A percentile compares a stretch with the other conserved stretches of the same genome.
Conservation (phyloP, 2,113 vertebrate genomes). For the Orientallactaga bullata region DNA sequence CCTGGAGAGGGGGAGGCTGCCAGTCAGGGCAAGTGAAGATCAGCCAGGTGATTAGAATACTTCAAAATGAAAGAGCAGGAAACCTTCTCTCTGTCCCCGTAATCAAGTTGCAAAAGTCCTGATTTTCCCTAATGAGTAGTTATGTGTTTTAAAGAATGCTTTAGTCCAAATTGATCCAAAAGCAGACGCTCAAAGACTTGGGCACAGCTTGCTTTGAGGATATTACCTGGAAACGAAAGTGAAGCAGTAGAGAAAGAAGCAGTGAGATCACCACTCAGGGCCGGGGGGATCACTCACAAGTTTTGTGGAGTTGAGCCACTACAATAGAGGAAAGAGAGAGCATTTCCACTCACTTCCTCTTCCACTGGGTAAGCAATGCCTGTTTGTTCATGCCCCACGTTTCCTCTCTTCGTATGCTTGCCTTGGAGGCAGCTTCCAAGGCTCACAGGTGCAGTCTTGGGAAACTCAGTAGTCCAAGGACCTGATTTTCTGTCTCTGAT, state of each 20-base stretch:
- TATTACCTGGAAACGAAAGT: neutral
- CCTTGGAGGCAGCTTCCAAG: neutral
- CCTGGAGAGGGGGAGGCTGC: neutral
- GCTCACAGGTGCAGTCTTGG: neutral
- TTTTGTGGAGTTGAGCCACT: neutral
- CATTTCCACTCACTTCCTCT: neutral
- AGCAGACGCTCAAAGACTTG: neutral
- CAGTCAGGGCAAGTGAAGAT: neutral
- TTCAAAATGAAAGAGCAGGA: slow-evolving; percentile 23
- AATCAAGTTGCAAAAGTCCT: slow-evolving; percentile 49
- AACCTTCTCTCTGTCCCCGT: slow-evolving; percentile 20
- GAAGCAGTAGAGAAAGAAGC: neutral
- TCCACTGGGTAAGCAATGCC: neutral
- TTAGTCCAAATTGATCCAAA: neutral
- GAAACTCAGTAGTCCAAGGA: neutral
- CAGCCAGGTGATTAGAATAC: neutral
- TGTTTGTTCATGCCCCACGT: too few species aligned
- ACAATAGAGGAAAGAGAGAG: neutral
- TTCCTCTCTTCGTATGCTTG: neutral
- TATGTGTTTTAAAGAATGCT: neutral
- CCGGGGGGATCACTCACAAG: neutral
- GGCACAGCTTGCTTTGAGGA: neutral
- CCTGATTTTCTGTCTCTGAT: neutral
- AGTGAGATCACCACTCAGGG: neutral
- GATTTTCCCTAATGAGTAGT: neutral